Evolutionary conservation across 2,888 invertebrate genomes (phyloP).

Genomic region (Folsomia manolachei): DNA sequence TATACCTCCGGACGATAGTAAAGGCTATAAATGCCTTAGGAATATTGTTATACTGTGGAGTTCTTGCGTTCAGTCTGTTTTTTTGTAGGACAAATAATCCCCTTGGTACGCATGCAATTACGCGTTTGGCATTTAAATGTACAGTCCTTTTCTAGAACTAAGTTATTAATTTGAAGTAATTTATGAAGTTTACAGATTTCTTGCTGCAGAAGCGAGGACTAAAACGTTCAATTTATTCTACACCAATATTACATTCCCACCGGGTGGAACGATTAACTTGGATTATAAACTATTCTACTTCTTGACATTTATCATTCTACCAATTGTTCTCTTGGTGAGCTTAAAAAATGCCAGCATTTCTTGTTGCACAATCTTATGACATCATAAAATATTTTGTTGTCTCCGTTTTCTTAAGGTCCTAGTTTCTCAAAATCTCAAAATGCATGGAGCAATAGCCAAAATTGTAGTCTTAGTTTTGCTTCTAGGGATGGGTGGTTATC

Average conservation of each 20-base stretch:
- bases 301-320: not conserved
- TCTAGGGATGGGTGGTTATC: conserved; percentile 21
- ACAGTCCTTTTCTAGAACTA: no score
- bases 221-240: conserved; percentile 18
- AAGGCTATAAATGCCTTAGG: conserved; percentile 27
- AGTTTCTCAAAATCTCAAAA: conserved; percentile 16
- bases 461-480: conserved; percentile 21
- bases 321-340: conserved; percentile 16
- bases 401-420: conserved; percentile 20
- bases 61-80: conserved; percentile 32
- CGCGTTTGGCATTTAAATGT: no score
- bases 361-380: not conserved
- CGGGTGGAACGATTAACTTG: not conserved
- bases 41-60: conserved; percentile 22
- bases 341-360: not conserved
- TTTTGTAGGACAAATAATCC: conserved; percentile 24
- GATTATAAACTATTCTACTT: no score
- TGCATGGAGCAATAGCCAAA: conserved; percentile 18
- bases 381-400: no score
- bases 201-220: conserved; percentile 16
- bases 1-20: conserved; percentile 36
- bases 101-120: not conserved
- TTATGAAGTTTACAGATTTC: conserved; percentile 21
- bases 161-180: not conserved
- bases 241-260: not conserved